These are phyloP conservation scores for Cyprinodon variegatus DNA, from an alignment of 2,113 vertebrate genomes.

Conservation along the genomic window DNA sequence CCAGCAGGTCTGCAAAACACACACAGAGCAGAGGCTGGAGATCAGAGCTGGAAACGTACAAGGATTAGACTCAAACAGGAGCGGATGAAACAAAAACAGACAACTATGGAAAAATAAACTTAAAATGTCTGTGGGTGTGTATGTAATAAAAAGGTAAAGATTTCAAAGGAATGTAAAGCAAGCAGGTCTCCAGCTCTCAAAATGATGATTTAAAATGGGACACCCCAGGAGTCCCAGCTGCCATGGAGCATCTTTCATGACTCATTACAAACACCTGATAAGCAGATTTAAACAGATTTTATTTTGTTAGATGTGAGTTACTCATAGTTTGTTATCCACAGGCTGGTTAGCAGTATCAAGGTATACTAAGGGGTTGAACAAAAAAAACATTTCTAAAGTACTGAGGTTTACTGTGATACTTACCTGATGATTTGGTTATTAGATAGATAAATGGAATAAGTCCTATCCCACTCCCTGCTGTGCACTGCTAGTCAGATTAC, in stretches of 20 bases:
- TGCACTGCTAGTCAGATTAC: too few species aligned
- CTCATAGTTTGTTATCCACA: not conserved
- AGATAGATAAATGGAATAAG: too few species aligned
- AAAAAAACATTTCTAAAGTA: too few species aligned
- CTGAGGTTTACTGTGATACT: too few species aligned
- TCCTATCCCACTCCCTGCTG: too few species aligned
- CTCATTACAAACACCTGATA: slow-evolving; percentile 23
- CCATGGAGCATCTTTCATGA: slow-evolving; percentile 16
- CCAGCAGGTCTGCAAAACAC: slow-evolving; percentile 87
- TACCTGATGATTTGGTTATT: too few species aligned
- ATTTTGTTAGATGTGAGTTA: not conserved
- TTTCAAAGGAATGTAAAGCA: slow-evolving; percentile 14
- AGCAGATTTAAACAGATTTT: not conserved
- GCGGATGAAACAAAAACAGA: not conserved
- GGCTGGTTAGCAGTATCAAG: too few species aligned
- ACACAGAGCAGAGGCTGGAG: slow-evolving; percentile 5
- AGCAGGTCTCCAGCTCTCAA: slow-evolving; percentile 5
- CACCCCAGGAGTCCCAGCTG: slow-evolving; percentile 18
- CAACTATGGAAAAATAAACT: not conserved
- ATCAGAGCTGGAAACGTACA: slow-evolving; percentile 16
- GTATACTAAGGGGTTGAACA: too few species aligned
- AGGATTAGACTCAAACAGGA: not conserved
- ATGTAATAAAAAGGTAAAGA: not conserved
- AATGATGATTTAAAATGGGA: slow-evolving; percentile 10
- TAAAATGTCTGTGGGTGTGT: not conserved